Percentiles rank a stretch among this genome's conserved stretches.
Evolutionary conservation across 2,888 invertebrate genomes (phyloP).

Genomic region (Drosophila putrida): DNA sequence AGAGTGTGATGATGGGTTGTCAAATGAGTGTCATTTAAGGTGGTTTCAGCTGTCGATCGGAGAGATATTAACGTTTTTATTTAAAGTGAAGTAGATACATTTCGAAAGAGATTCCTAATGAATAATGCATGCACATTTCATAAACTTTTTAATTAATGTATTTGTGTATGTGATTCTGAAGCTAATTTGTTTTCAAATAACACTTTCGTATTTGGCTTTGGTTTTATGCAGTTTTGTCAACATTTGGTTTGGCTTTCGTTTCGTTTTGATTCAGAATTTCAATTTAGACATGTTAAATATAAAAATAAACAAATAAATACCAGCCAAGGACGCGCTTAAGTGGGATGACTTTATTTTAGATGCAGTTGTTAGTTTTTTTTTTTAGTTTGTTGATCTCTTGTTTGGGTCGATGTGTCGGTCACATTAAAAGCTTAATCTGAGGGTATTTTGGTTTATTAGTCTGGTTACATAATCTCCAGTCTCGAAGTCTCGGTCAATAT

Average conservation of each 20-base stretch:
- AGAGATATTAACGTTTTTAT: neutral
- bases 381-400: slow-evolving; percentile 14
- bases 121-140: slow-evolving; percentile 52
- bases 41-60: slow-evolving; percentile 1
- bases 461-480: slow-evolving; percentile 62
- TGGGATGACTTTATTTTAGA: slow-evolving; percentile 46
- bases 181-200: slow-evolving; percentile 19
- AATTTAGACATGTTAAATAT: slow-evolving; percentile 5
- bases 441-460: slow-evolving; percentile 61
- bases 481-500: slow-evolving; percentile 66
- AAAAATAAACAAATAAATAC: slow-evolving; percentile 11
- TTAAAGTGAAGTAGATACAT: slow-evolving; percentile 6
- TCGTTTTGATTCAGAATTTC: slow-evolving; percentile 34
- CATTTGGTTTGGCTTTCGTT: slow-evolving; percentile 8
- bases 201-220: neutral
- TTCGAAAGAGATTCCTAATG: slow-evolving; percentile 22
- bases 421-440: slow-evolving; percentile 57
- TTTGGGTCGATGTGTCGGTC: slow-evolving; percentile 41
- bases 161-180: slow-evolving; percentile 5
- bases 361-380: slow-evolving; percentile 31
- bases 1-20: slow-evolving; percentile 1
- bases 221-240: slow-evolving; percentile 23
- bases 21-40: slow-evolving; percentile 1
- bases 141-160: slow-evolving; percentile 9
- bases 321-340: slow-evolving; percentile 48